Evolutionary conservation across 2,113 vertebrate genomes (phyloP).

Genomic region (Caranx melampygus): DNA sequence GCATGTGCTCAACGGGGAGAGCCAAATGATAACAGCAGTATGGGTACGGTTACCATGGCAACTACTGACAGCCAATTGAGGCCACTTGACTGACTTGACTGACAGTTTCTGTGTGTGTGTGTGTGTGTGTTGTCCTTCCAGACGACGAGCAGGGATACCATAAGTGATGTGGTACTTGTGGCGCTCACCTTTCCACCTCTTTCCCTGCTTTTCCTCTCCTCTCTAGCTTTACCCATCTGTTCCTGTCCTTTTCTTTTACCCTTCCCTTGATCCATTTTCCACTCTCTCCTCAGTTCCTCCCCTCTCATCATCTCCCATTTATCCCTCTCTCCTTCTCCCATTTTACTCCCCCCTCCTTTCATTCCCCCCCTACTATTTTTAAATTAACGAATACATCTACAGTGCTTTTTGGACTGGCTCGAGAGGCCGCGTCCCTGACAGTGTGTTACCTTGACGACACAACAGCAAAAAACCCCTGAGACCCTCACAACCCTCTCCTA

Average conservation of each 20-base stretch:
- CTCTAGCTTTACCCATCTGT: not conserved
- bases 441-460: constrained; percentile 56
- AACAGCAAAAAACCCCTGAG: constrained; percentile 1
- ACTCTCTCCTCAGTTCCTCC: not conserved
- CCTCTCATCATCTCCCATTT: not conserved
- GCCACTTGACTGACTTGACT: constrained; percentile 64
- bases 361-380: constrained; percentile 29
- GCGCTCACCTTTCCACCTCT: constrained; percentile 4
- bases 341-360: not conserved
- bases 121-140: constrained; percentile 3
- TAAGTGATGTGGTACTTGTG: constrained; percentile 15
- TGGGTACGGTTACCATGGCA: constrained; percentile 67
- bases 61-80: constrained; percentile 60
- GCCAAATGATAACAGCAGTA: constrained; percentile 8
- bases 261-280: not conserved
- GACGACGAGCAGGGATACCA: constrained; percentile 22
- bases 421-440: constrained; percentile 46
- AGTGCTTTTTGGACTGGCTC: constrained; percentile 10
- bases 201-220: not conserved
- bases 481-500: constrained; percentile 29
- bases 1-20: constrained; percentile 23
- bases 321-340: not conserved
- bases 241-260: not conserved
- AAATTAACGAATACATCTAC: constrained; percentile 41
- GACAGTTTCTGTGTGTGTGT: constrained; percentile 43